A percentile compares a stretch with the other conserved stretches of the same genome.
phyloP scores from a whole-genome alignment of 2,797 vertebrate genomes.

The Picus viridis region DNA sequence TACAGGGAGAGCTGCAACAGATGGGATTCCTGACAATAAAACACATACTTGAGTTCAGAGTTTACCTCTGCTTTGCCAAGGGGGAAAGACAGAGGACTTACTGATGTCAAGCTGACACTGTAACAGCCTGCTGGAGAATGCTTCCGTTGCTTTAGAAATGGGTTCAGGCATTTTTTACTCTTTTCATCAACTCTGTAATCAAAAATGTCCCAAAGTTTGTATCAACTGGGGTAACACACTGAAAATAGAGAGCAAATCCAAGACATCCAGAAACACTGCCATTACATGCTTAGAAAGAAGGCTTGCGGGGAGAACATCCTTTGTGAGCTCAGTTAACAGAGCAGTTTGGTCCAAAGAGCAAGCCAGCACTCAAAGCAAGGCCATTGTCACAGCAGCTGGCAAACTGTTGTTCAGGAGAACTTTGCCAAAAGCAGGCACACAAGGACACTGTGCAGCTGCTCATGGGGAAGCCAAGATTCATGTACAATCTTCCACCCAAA shows the following conservation, averaged over 20 bases:
- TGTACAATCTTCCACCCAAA: neutral
- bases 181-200: constrained; percentile 81
- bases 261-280: neutral
- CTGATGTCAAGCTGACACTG: constrained; percentile 71
- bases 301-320: neutral
- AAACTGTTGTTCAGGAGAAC: neutral
- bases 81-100: constrained; percentile 58
- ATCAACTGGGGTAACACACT: neutral
- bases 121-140: constrained; percentile 65
- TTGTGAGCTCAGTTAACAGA: neutral
- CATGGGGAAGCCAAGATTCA: accelerated
- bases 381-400: neutral
- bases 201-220: neutral
- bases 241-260: neutral
- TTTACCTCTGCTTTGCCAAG: neutral
- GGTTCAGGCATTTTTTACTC: constrained; percentile 74
- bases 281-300: neutral
- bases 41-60: neutral
- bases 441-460: neutral
- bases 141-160: constrained; percentile 72
- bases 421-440: neutral
- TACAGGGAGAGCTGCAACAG: neutral
- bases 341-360: neutral
- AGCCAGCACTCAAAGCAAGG: neutral
- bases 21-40: neutral